Base-by-base conservation (phyloP, 2,888 invertebrate species). In the Endotricha flammealis region DNA sequence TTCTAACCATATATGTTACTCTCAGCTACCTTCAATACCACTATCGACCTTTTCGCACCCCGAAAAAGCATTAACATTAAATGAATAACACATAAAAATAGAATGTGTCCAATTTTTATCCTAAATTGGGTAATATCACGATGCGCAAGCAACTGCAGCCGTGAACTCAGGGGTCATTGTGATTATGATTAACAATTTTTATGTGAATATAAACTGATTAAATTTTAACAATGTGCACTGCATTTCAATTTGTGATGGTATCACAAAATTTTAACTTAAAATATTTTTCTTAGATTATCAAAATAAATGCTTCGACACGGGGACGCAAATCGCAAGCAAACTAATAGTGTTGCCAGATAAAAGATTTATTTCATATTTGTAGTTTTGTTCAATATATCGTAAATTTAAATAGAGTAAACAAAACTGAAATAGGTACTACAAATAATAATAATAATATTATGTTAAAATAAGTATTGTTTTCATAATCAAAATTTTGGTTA, bases 261-360 rank as follows among this genome's bases (percentile, higher is more conserved):
- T 42, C 41, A 31, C 32, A 13, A 42, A 43, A 48, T 39, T 41
- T 20, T 8, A 20, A 8, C 50, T 38, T 52, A 46, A 32, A 32
- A 45, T 46, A 53, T 47, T 56, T 48, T 53, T 44, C 50, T 52
- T 46, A 57, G 53, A 43, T 50, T 46, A 56, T 37, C 56, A 63
- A 70, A 70, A 62, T 60, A 65, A 62, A 60, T 59, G 53, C 57
- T 57, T 51, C 36, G 44, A 41, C 46, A 51, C 57, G 63, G 65
- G 78, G 78, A 82, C 80, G 81, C 81, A 81, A 80, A 72, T 74
- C 58, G 65, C 77, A 80, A 69, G 76, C 78, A 71, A 78, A 71
- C 68, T 60, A 47, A 49, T 40, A 47, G 53, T 40, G 55, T 62
- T 63, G 47, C 62, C 53, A 63, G 40, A 28, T 10, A 25, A 12